Base-by-base conservation (phyloP, 2,888 invertebrate genomes). In the Sturmia bella region DNA sequence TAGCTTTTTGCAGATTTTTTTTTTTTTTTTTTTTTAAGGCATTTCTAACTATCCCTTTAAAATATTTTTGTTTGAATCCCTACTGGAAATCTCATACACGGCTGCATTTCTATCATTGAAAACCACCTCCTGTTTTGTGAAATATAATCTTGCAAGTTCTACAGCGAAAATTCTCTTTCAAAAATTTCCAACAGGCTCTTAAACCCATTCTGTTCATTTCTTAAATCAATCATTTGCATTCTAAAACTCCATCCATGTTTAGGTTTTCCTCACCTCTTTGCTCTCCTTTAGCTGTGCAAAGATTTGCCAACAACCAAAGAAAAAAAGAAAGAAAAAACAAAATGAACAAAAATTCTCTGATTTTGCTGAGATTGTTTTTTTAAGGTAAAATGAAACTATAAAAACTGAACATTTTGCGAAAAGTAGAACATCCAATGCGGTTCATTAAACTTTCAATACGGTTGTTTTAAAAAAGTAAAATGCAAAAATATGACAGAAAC, bases 371-470 rank as follows among this genome's bases (percentile, higher is more conserved):
- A 54, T 43, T 50, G 59, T 72, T 72, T 17, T 43, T 50, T 52
- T 32, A 39, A 69, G 52, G 27, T 70, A 78, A 45, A 73, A 70
- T 32, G 32, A 12, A 69, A 74, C 68, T 54, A 68, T 37, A 3
- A 61, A 66, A 78, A 72, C 70, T 66, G 59, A 78, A 73, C 56
- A 57, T 21, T 76, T 17, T 12, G 45, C 54, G 11, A 66, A 82
- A 82, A 82, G 64, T 82, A 64, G 82, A 78, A 37, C 78, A 82
- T 70, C 59, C 61, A 52, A 66, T 82, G 32, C 74, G 66, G 82
- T 74, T 82, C 82, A 78, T 66, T 82, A 69, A 48, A 78, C 78
- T 70, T 64, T 78, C 57, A 45, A 59, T 73, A 15, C 66, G 45
- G 57, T 63, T 48, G 50, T 59, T 78, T 57, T 19, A 24, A 45